Conservation (phyloP, 2,113 vertebrate species). For the Pseudorectes ferrugineus region DNA sequence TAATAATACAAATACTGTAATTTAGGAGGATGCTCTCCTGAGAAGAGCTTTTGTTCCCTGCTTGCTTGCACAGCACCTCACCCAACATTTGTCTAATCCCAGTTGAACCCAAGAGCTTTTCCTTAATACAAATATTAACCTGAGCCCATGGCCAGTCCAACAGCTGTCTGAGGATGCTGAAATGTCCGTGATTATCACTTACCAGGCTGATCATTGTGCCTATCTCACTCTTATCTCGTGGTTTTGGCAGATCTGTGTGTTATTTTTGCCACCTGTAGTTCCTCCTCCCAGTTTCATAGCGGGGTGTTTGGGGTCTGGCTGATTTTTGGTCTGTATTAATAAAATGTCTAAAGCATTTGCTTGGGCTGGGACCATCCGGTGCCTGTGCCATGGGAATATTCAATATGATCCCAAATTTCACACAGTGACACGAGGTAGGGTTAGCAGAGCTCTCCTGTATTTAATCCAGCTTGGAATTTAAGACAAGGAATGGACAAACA, state of each 20-base stretch:
- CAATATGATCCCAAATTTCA: not conserved
- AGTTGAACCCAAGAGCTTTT: not conserved
- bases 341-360: not conserved
- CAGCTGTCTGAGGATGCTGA: not conserved
- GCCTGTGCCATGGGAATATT: not conserved
- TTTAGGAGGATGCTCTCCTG: not conserved
- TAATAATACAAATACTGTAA: not conserved
- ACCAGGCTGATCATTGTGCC: rapidly evolving
- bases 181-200: not conserved
- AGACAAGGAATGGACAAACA: not conserved
- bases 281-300: rapidly evolving
- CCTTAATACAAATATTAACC: not conserved
- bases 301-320: not conserved
- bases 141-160: not conserved
- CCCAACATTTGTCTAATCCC: not conserved
- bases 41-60: not conserved
- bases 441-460: not conserved
- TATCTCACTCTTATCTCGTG: rapidly evolving
- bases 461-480: not conserved
- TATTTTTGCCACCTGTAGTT: not conserved
- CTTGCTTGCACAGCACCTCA: not conserved
- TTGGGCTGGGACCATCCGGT: not conserved
- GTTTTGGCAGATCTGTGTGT: not conserved
- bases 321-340: not conserved
- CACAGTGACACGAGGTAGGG: not conserved